phyloP scores from a whole-genome alignment of 2,113 vertebrate species.

The Indri indri region DNA sequence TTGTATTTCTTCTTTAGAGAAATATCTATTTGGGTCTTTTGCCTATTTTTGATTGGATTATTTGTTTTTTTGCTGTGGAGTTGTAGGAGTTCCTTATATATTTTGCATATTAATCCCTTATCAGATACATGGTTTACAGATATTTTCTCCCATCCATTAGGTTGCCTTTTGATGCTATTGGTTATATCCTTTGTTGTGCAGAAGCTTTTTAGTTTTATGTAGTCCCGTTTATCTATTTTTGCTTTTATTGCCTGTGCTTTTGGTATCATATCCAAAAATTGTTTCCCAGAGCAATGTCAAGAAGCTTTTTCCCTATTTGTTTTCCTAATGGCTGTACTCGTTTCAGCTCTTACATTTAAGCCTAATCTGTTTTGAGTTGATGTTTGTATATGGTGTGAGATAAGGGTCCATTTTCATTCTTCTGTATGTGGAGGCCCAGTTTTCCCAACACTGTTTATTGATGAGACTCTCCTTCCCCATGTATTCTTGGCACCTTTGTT shows the following conservation, averaged over 20 bases:
- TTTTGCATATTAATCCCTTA: background rate
- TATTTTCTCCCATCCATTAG: background rate
- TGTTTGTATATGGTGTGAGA: background rate
- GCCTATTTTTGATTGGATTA: background rate
- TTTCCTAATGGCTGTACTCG: background rate
- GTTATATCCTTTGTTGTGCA: background rate
- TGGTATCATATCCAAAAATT: background rate
- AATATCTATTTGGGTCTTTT: background rate
- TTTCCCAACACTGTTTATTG: background rate
- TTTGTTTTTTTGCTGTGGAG: background rate
- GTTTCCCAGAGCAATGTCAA: background rate
- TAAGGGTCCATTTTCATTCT: background rate
- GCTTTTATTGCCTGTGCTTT: background rate
- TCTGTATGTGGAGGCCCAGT: background rate
- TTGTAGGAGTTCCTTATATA: background rate
- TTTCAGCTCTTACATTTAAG: background rate
- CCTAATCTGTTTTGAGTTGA: background rate
- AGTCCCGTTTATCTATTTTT: background rate
- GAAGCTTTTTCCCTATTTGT: background rate
- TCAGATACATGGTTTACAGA: background rate
- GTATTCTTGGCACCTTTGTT: background rate
- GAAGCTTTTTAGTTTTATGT: background rate
- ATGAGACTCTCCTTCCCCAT: background rate
- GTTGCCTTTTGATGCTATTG: background rate
- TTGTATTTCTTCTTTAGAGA: background rate